phyloP scores from a whole-genome alignment of 92 coral and sea anemone genomes.

The Zoanthus sansibaricus region DNA sequence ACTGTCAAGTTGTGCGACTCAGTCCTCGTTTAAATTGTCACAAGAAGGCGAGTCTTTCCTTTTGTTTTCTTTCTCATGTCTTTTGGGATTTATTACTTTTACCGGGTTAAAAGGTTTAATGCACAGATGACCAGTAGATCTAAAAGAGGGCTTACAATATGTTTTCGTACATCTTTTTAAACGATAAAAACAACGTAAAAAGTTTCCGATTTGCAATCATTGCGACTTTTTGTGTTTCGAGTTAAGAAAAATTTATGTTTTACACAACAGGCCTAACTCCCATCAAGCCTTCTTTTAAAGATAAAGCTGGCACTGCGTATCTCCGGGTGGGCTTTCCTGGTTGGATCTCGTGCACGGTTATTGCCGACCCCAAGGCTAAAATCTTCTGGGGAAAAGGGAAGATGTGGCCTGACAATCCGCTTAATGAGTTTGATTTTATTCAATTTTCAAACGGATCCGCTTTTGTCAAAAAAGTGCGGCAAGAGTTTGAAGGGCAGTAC shows the following conservation, averaged over 20 bases:
- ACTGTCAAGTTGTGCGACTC: constrained; percentile 56
- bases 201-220: too few species aligned
- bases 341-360: constrained; percentile 78
- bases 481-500: constrained; percentile 74
- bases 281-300: constrained; percentile 31
- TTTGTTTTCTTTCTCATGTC: background rate
- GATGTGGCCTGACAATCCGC: constrained; percentile 78
- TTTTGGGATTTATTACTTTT: background rate
- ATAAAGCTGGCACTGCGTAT: constrained; percentile 41
- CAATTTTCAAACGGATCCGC: constrained; percentile 81
- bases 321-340: constrained; percentile 71
- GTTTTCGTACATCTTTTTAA: too few species aligned
- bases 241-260: background rate
- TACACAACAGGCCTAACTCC: constrained; percentile 13
- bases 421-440: constrained; percentile 73
- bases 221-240: too few species aligned
- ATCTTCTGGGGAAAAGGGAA: constrained; percentile 73
- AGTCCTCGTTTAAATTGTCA: constrained; percentile 63
- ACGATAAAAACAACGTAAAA: too few species aligned
- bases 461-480: constrained; percentile 74
- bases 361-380: constrained; percentile 84
- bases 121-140: too few species aligned
- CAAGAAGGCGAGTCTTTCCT: constrained; percentile 62
- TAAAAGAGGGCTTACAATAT: too few species aligned
- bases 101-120: too few species aligned